phyloP scores from a whole-genome alignment of 1,140 invertebrate genomes.

The Steinernema feltiae region DNA sequence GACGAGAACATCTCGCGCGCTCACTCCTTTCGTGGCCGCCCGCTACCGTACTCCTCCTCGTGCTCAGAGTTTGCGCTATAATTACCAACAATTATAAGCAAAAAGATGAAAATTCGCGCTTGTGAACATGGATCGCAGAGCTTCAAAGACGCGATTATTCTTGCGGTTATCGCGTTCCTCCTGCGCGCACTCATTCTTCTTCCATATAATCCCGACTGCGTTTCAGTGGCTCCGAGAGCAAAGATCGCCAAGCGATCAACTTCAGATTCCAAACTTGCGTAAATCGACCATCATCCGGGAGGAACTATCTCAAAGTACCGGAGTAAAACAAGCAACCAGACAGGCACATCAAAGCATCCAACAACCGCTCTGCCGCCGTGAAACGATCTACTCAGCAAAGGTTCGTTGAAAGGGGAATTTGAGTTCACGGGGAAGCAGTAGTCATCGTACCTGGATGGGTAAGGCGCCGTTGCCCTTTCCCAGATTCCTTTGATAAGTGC shows the following conservation, averaged over 20 bases:
- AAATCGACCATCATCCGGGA: neutral
- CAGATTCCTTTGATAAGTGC: neutral
- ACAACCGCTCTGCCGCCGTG: neutral
- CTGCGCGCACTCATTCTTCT: neutral
- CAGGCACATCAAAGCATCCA: neutral
- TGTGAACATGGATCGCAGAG: neutral
- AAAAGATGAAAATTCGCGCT: neutral
- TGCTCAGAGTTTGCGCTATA: neutral
- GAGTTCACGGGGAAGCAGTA: neutral
- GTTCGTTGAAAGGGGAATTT: neutral
- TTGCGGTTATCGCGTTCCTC: neutral
- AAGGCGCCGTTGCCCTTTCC: neutral
- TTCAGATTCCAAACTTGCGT: neutral
- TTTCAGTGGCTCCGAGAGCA: constrained; percentile 14
- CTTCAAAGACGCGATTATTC: neutral
- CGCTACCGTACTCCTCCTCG: neutral
- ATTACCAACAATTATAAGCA: neutral
- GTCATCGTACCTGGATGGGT: constrained; percentile 8
- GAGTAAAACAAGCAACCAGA: neutral
- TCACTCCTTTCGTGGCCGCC: neutral
- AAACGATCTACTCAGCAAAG: neutral
- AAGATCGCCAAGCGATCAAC: constrained; percentile 11
- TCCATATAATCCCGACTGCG: neutral
- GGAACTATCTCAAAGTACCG: neutral
- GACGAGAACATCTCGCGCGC: neutral